Conservation (phyloP, 2,888 invertebrate genomes). For the Coelopa pilipes region DNA sequence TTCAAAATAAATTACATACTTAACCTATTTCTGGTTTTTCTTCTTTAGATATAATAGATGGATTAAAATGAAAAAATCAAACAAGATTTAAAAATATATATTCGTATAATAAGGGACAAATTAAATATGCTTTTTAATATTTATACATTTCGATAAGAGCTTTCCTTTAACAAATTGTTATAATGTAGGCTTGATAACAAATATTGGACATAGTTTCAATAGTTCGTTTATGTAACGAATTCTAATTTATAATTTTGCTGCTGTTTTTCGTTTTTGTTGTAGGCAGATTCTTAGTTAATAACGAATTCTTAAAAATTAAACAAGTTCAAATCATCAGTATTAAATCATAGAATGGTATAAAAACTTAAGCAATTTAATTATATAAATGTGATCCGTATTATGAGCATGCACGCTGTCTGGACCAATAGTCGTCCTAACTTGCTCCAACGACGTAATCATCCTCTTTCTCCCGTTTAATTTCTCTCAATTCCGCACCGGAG, state of each 20-base stretch:
- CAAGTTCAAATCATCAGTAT: background rate
- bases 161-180: background rate
- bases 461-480: constrained; percentile 47
- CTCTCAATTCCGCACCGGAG: constrained; percentile 22
- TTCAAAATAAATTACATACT: too few relatives aligned
- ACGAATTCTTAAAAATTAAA: background rate
- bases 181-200: background rate
- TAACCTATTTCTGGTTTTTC: too few relatives aligned
- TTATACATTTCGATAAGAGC: background rate
- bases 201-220: background rate
- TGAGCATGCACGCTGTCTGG: too few relatives aligned
- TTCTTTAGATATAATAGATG: background rate
- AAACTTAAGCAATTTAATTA: too few relatives aligned
- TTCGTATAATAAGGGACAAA: background rate
- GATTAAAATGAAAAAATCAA: background rate
- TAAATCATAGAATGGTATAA: background rate
- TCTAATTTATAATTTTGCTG: background rate
- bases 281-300: too few relatives aligned
- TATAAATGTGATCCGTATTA: too few relatives aligned
- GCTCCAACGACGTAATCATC: constrained; percentile 44
- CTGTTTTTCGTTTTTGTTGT: too few relatives aligned
- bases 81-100: background rate
- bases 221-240: background rate
- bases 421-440: constrained; percentile 24
- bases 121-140: background rate